A percentile compares a stretch with the other conserved stretches of the same genome.
phyloP scores from a whole-genome alignment of 1,140 invertebrate species.

The Hestina assimilis region DNA sequence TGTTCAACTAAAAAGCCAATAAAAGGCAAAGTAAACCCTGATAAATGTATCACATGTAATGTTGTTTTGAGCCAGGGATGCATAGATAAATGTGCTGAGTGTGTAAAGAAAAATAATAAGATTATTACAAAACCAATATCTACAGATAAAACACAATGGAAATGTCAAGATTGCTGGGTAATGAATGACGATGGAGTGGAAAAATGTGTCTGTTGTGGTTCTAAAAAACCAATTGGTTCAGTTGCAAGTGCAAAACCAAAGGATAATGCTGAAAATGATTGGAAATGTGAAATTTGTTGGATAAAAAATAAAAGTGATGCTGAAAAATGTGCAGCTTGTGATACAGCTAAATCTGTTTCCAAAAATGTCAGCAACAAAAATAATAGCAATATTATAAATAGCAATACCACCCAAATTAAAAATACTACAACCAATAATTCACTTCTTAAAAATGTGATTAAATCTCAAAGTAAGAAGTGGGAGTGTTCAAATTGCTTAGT shows the following conservation, averaged over 20 bases:
- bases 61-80: constrained; percentile 12
- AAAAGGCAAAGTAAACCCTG: constrained; percentile 30
- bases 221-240: constrained; percentile 32
- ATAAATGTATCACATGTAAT: constrained; percentile 33
- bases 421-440: constrained; percentile 5
- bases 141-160: constrained; percentile 34
- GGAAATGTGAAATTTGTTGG: constrained; percentile 82
- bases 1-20: constrained; percentile 74
- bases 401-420: neutral
- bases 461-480: constrained; percentile 78
- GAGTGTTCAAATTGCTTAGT: constrained; percentile 84
- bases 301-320: constrained; percentile 78
- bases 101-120: constrained; percentile 28
- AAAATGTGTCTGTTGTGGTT: constrained; percentile 83
- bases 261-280: constrained; percentile 61
- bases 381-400: constrained; percentile 5
- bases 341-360: constrained; percentile 68
- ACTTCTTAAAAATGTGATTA: constrained; percentile 43
- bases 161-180: constrained; percentile 83
- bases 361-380: constrained; percentile 13
- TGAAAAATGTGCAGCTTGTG: constrained; percentile 80
- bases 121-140: constrained; percentile 6
- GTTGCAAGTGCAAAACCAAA: constrained; percentile 16
- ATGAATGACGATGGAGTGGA: constrained; percentile 79
- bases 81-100: constrained; percentile 30